A percentile compares a stretch with the other conserved stretches of the same genome.
Conservation (phyloP, 1,140 invertebrate genomes). For the Danaus plexippus region DNA sequence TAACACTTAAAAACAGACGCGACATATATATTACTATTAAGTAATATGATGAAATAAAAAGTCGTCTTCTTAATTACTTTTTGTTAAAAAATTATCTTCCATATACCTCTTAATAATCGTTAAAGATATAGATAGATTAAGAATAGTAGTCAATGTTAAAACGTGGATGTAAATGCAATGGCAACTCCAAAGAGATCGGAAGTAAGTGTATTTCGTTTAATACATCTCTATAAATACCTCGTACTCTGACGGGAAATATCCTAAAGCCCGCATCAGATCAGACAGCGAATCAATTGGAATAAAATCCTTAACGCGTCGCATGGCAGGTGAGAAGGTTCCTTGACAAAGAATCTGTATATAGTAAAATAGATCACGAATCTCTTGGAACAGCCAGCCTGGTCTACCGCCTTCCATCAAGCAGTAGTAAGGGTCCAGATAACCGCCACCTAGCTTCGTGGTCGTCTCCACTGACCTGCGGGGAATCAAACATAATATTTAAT, state of each 20-base stretch:
- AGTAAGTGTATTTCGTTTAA: too few species aligned
- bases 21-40: too few species aligned
- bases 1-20: too few species aligned
- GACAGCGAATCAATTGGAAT: conserved; percentile 78
- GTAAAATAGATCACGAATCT: conserved; percentile 81
- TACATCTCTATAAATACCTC: conserved; percentile 61
- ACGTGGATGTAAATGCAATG: too few species aligned
- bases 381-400: conserved; percentile 77
- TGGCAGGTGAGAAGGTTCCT: conserved; percentile 75
- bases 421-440: conserved; percentile 73
- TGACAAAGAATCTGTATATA: conserved; percentile 81
- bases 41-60: too few species aligned
- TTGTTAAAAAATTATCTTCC: too few species aligned
- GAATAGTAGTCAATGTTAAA: too few species aligned
- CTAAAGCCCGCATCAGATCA: conserved; percentile 80
- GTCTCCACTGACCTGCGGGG: conserved; percentile 69
- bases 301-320: conserved; percentile 71
- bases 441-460: conserved; percentile 67
- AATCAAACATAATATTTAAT: not conserved
- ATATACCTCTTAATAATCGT: too few species aligned
- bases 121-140: too few species aligned
- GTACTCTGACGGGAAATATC: conserved; percentile 81
- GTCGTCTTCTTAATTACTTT: too few species aligned
- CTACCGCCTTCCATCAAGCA: conserved; percentile 73
- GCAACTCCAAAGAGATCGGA: too few species aligned